Base-by-base conservation (phyloP, 2,888 invertebrate species). In the Phalangium opilio region DNA sequence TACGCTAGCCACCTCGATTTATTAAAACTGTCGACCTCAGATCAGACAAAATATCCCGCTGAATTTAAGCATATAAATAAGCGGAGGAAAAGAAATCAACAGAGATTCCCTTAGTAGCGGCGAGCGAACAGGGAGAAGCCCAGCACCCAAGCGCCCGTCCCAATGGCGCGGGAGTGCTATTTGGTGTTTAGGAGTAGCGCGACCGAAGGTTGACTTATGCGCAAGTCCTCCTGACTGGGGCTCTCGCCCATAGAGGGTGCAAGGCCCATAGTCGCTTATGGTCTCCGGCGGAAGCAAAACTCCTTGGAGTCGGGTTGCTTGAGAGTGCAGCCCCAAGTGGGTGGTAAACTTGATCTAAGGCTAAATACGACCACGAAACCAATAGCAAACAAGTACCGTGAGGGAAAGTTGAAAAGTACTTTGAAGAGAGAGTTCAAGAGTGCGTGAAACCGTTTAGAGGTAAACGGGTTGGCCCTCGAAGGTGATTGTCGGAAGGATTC, bases 351-450 rank as follows among this genome's bases (percentile, higher is more conserved):
- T 64, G 66, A 63, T 62, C 66, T 63, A 71, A 71, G 64, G 65
- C 70, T 70, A 75, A 76, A 76, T 76, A 75, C 69, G 58, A 66
- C 67, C 70, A 69, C 68, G 73, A 75, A 73, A 72, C 74, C 74
- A 74, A 76, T 75, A 75, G 75, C 71, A 69, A 70, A 68, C 66
- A 75, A 75, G 73, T 74, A 74, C 73, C 74, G 74, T 73, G 75
- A 76, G 73, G 75, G 75, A 77, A 77, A 77, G 75, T 66, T 76
- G 74, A 72, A 75, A 75, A 77, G 75, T 70, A 76, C 75, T 75
- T 73, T 74, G 74, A 74, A 75, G 71, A 75, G 70, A 70, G 70
- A 70, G 69, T 70, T 73, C 69, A 74, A 74, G 69, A 74, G 74
- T 66, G 62, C 65, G 66, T 68, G 67, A 73, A 73, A 71, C 68